phyloP scores from a whole-genome alignment of 2,113 vertebrate genomes.

The Otis tarda region DNA sequence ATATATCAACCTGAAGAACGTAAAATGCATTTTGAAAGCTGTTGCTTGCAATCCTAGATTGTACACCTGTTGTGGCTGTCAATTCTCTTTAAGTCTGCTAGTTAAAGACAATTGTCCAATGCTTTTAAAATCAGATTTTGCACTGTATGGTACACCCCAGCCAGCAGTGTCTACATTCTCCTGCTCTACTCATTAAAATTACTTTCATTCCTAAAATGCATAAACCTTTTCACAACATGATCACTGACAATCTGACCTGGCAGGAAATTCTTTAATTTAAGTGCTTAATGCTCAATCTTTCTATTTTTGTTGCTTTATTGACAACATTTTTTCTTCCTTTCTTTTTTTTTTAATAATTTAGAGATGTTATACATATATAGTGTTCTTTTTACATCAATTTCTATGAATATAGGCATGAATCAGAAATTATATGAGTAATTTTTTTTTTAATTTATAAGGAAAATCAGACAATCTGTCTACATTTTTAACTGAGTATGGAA shows the following conservation, averaged over 20 bases:
- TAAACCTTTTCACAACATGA: neutral
- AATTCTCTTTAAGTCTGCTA: neutral
- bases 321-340: accelerated
- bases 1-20: neutral
- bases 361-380: neutral
- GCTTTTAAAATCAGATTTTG: neutral
- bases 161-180: neutral
- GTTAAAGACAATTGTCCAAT: neutral
- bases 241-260: neutral
- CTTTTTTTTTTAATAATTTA: neutral
- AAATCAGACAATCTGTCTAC: neutral
- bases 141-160: neutral
- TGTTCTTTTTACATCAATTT: neutral
- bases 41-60: neutral
- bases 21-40: neutral
- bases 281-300: neutral
- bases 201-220: neutral
- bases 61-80: neutral
- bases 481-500: neutral
- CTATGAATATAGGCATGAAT: neutral
- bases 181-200: neutral
- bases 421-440: neutral
- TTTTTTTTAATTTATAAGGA: neutral
- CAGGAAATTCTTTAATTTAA: neutral
- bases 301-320: neutral